Base-by-base conservation (phyloP, 2,113 vertebrate genomes). In the Percina caprodes region DNA sequence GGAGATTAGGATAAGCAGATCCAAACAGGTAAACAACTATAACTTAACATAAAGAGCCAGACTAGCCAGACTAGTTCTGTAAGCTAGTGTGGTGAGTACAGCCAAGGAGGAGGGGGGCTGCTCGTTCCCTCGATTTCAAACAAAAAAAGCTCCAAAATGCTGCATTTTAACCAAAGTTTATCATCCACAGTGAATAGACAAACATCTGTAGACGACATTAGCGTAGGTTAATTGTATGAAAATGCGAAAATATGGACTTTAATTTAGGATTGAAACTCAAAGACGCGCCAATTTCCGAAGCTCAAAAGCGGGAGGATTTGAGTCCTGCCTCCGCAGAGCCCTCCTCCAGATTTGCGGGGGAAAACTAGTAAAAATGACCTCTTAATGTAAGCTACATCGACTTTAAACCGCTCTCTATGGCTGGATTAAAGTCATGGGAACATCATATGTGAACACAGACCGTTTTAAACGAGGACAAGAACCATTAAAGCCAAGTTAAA, bases 231-330 rank as follows among this genome's bases (percentile, higher is more conserved):
- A 26, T 1, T 2, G 12, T 0, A 1, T 0, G 1, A 67, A 74
- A 80, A 24, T 0, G 12, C 1, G 1, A 1, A n/a, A 60, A 56
- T 66, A 62, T 9, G 0, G 48, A 88, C 54, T 88, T 89, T 85
- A 83, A 77, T 52, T 56, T 6, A n/a, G 33, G 56, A 69, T 86
- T 89, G 88, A 92, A 90, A 93, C 89, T 92, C 92, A 93, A 95
- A 96, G 96, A 95, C 97, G 96, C 97, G 97, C 97, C 97, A 99
- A 98, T 96, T 99, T 96, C 86, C 74, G 90, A 56, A 62, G 82
- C 88, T 58, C 46, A 54, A 49, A 93, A 95, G 94, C 94, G 94
- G 94, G 95, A 95, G 94, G 92, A 94, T 86, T 87, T 74, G 73
- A 89, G 88, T 63, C 81, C 81, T 45, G 52, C 83, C 79, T 84